Conservation (phyloP, 2,113 vertebrate genomes). For the Glaucomys volans region DNA sequence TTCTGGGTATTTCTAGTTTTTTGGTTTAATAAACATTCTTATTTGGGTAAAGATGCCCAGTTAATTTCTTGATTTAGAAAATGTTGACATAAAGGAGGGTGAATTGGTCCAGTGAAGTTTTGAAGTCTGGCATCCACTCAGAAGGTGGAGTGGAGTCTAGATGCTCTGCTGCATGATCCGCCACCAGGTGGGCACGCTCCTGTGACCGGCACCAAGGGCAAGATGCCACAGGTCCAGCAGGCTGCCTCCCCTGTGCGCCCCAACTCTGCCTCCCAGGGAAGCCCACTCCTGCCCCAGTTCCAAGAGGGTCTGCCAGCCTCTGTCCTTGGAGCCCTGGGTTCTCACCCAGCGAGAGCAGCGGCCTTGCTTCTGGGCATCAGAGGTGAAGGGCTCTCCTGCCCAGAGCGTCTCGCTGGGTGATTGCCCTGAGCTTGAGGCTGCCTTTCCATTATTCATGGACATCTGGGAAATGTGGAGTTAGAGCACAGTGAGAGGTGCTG, state of each 20-base stretch:
- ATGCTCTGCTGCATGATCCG: not conserved
- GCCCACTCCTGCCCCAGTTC: too few relatives aligned
- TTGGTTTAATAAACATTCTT: not conserved
- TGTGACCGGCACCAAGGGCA: too few relatives aligned
- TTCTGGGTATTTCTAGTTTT: not conserved
- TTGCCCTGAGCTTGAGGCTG: accelerated
- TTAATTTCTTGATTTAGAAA: not conserved
- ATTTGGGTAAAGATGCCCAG: not conserved
- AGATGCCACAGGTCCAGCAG: too few relatives aligned
- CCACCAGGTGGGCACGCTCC: not conserved
- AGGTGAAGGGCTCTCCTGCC: accelerated
- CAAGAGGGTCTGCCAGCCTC: too few relatives aligned
- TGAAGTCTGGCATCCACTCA: accelerated
- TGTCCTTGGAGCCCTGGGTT: too few relatives aligned
- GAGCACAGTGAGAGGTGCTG: not conserved
- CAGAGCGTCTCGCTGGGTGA: accelerated
- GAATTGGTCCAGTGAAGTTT: not conserved
- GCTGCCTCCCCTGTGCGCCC: too few relatives aligned
- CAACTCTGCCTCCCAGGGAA: too few relatives aligned
- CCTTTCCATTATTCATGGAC: accelerated
- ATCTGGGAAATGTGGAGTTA: not conserved
- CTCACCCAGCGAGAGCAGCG: accelerated
- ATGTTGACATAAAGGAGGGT: not conserved
- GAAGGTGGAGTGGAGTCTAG: not conserved
- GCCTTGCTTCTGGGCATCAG: accelerated